Evolutionary conservation across 2,888 invertebrate species (phyloP), one percentile per base, ranked within the genome.

Genomic region (Agrotis puta): DNA sequence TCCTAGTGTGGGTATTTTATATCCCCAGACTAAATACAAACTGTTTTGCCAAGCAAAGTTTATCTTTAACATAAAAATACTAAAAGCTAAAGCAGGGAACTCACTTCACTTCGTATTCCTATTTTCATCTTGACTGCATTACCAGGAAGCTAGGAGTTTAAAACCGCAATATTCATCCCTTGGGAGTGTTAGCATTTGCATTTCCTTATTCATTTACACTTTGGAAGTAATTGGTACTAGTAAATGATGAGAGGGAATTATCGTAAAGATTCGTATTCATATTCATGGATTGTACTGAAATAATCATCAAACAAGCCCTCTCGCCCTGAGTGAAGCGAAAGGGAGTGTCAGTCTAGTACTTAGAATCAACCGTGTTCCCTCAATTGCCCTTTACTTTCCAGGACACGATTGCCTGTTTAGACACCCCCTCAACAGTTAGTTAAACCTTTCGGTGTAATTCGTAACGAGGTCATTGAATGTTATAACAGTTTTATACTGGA

Each of bases 151-250:
- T 22, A 61, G 54, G 54, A 54, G 63, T 20, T 57, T 69, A 63
- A 50, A 64, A 72, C 51, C 43, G 70, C 51, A 67, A 77, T 77
- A 66, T 79, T 67, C 56, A 47, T 64, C 69, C 69, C 69, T 51
- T 45, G 72, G 58, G 74, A 82, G 63, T 53, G 45, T 62, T 76
- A 62, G 63, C 63, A 81, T 79, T 84, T 81, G 76, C 73, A 83
- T 77, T 67, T 62, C 45, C 39, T 58, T 62, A 20, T 2, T 48
- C n/a, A 72, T 72, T 79, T 64, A 59, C 59, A 53, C 61, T 72
- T 64, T 58, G 24, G 18, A 58, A 56, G 64, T 76, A 71, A 81
- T 76, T 67, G 48, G 57, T 64, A 43, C 53, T 57, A 13, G 54
- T 58, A 67, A 54, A 27, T 47, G 64, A 75, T 51, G 64, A 64